These are phyloP conservation scores for Columba livia DNA, from an alignment of 2,113 vertebrate genomes.

Conservation along the genomic window DNA sequence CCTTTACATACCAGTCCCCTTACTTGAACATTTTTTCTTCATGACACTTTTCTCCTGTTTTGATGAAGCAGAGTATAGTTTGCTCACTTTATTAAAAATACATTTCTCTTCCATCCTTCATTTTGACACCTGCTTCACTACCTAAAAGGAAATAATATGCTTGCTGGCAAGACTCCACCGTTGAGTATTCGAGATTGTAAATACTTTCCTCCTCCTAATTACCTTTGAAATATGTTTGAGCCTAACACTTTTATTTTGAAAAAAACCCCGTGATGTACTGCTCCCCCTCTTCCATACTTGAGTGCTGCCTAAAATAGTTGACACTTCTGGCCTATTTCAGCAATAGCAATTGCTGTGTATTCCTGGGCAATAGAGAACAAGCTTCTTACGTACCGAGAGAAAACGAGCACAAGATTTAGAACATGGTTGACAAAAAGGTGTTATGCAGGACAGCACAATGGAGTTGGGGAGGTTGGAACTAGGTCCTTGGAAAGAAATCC, in stretches of 20 bases:
- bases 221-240: slow-evolving; percentile 21
- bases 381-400: neutral
- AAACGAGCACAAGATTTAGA: neutral
- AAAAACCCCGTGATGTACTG: neutral
- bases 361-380: neutral
- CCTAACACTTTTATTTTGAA: neutral
- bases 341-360: neutral
- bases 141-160: slow-evolving; percentile 43
- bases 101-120: slow-evolving; percentile 32
- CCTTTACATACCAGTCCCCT: slow-evolving; percentile 64
- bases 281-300: slow-evolving; percentile 9
- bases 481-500: neutral
- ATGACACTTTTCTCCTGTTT: slow-evolving; percentile 66
- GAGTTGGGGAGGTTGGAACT: neutral
- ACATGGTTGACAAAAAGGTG: neutral
- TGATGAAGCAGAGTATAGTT: slow-evolving; percentile 61
- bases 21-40: slow-evolving; percentile 68
- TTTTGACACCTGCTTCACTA: slow-evolving; percentile 34
- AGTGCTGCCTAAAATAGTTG: neutral
- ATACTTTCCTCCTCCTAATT: neutral
- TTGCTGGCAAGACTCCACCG: slow-evolving; percentile 14
- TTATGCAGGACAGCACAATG: neutral
- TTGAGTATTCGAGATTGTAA: neutral
- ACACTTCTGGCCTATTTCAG: neutral
- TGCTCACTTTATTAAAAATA: slow-evolving; percentile 52